Conservation (phyloP, 2,113 vertebrate species). For the Martes martes region DNA sequence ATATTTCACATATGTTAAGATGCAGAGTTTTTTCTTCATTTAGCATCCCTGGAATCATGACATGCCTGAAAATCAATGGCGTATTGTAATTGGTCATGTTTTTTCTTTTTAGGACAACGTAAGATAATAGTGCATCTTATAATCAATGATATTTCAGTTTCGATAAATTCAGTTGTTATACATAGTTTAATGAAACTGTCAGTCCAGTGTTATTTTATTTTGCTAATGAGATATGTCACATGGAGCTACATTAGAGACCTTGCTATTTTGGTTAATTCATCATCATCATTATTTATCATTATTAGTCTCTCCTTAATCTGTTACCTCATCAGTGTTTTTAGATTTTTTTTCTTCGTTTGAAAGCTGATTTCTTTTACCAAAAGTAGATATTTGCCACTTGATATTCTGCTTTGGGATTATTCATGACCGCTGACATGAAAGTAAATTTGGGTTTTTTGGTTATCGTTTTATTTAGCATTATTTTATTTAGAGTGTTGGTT, state of each 20-base stretch:
- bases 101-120: neutral
- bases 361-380: neutral
- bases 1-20: neutral
- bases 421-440: neutral
- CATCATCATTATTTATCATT: neutral
- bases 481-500: neutral
- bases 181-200: constrained; percentile 6
- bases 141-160: neutral
- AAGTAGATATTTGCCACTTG: neutral
- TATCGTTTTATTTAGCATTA: neutral
- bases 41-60: neutral
- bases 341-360: neutral
- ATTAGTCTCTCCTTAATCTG: neutral
- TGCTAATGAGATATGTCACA: neutral
- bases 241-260: neutral
- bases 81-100: neutral
- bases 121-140: neutral
- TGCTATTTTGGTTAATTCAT: neutral
- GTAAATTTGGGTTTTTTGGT: neutral
- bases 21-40: neutral
- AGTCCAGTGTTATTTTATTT: neutral
- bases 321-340: neutral
- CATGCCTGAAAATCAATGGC: neutral
- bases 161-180: neutral
- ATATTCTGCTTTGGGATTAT: neutral